Conservation (phyloP, 1,140 invertebrate genomes). For the Drosophila miranda region DNA sequence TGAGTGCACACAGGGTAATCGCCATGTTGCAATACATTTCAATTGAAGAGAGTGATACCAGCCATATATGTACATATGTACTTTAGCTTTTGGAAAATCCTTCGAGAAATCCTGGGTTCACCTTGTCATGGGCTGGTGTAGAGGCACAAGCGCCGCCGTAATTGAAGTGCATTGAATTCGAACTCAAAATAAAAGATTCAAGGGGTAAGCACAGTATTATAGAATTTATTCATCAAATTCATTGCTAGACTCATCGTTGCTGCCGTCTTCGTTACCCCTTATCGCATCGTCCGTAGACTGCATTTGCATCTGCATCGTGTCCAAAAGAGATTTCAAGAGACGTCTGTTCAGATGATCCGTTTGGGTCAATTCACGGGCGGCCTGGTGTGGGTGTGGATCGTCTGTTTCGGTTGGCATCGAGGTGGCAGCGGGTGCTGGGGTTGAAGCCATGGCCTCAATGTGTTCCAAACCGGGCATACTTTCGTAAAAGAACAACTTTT, state of each 20-base stretch:
- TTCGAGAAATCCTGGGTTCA: too few relatives aligned
- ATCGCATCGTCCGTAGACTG: constrained; percentile 12
- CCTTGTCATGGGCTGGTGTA: too few relatives aligned
- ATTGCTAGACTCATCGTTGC: constrained; percentile 46
- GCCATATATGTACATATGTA: too few relatives aligned
- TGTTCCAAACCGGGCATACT: constrained; percentile 59
- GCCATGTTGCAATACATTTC: too few relatives aligned
- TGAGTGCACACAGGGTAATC: too few relatives aligned
- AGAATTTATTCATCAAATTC: constrained; percentile 65
- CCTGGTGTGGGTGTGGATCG: constrained; percentile 18
- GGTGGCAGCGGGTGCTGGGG: constrained; percentile 32
- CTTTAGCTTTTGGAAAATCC: too few relatives aligned
- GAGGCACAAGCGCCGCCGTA: too few relatives aligned
- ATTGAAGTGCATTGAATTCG: background rate
- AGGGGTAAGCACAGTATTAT: background rate
- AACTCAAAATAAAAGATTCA: constrained; percentile 38
- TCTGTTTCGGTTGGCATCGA: constrained; percentile 28
- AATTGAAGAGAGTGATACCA: too few relatives aligned
- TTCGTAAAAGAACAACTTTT: constrained; percentile 3
- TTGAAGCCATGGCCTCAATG: constrained; percentile 50
- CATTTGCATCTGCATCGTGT: constrained; percentile 56
- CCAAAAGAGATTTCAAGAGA: constrained; percentile 66
- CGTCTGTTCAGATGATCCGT: constrained; percentile 75
- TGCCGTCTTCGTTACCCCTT: constrained; percentile 22
- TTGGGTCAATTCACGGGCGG: constrained; percentile 67